Evolutionary conservation across 2,888 invertebrate species (phyloP), one percentile per base, ranked within the genome.

Genomic region (Polylopha cassiicola): DNA sequence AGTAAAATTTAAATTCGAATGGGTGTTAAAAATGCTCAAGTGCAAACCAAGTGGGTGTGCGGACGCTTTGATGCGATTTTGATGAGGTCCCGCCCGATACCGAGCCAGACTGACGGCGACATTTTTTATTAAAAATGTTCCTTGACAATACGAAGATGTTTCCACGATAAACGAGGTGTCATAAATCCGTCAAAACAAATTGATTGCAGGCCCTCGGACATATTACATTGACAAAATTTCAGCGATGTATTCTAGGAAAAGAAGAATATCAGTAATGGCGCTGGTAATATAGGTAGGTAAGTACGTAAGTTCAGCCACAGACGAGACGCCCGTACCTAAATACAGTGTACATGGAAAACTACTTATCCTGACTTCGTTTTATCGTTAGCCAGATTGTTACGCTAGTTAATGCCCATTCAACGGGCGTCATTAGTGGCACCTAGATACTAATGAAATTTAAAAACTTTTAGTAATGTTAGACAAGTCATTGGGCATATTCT

Each of bases 351-450:
- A 84, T 73, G 82, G 70, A 78, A 84, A 84, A 75, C 75, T 82
- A 84, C 84, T 85, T 82, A 84, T 65, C 68, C 64, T 66, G 59
- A 79, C 77, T 76, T 69, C 61, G 70, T 74, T 81, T 78, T 74
- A 76, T 79, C 75, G 77, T 79, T 73, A 71, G 61, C 52, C 39
- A 66, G 67, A 75, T 73, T 78, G 73, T 76, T 73, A 70, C 69
- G 68, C 69, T 67, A 69, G 66, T 68, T 59, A 65, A 57, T 65
- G 53, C 53, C 63, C 62, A 68, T 70, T 69, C 55, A 57, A 55
- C 48, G 57, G 56, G 55, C 55, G 65, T 68, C 71, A 69, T 70
- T 74, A 73, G 54, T 47, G 51, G 43, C 36, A 37, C 53, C 50
- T 47, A 58, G 61, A 66, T 67, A 64, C 55, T 55, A 53, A 21